Evolutionary conservation across 2,113 vertebrate species (phyloP).

Genomic region (Salvator merianae): DNA sequence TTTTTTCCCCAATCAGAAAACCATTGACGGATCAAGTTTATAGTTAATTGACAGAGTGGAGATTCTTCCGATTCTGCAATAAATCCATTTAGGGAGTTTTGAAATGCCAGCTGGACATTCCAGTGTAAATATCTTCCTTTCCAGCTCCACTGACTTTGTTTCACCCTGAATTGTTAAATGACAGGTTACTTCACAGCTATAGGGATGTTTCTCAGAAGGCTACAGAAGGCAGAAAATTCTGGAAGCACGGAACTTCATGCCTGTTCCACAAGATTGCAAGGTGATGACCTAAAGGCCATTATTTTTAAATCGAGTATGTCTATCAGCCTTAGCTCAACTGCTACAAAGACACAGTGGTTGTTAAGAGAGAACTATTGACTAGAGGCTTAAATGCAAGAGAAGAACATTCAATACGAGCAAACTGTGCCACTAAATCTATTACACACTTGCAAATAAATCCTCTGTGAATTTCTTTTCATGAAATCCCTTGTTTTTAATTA

Average conservation of each 20-base stretch:
- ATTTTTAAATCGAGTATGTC: neutral
- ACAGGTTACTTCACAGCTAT: neutral
- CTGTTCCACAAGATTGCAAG: neutral
- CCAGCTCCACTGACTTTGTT: neutral
- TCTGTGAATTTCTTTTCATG: constrained; percentile 72
- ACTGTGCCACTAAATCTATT: constrained; percentile 64
- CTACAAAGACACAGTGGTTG: constrained; percentile 69
- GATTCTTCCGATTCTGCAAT: neutral
- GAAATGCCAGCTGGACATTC: neutral
- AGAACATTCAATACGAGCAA: constrained; percentile 58
- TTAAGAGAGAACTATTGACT: constrained; percentile 72
- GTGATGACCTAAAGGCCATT: neutral
- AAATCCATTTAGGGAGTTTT: neutral
- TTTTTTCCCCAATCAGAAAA: neutral
- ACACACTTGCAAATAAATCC: constrained; percentile 64
- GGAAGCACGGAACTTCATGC: neutral
- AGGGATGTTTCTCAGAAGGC: neutral
- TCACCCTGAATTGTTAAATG: neutral
- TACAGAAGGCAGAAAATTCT: neutral
- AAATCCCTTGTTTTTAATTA: constrained; percentile 73
- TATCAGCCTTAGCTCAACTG: constrained; percentile 45
- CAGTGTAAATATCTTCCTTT: neutral
- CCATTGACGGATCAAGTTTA: neutral
- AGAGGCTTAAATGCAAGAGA: constrained; percentile 66
- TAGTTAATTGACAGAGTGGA: neutral